Conservation (phyloP, 2,797 vertebrate genomes). For the Notamacropus eugenii region DNA sequence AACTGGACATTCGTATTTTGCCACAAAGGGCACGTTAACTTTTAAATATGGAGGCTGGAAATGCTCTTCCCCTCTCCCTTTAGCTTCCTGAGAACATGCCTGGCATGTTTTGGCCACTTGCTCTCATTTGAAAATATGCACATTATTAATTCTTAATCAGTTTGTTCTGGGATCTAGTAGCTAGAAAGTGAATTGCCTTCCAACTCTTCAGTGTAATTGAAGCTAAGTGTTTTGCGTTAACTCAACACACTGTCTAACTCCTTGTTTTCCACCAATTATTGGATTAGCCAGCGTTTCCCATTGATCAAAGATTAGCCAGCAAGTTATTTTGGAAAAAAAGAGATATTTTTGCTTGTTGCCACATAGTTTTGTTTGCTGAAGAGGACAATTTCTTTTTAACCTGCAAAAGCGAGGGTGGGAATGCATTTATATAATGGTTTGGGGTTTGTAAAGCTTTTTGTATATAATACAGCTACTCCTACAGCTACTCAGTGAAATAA, state of each 20-base stretch:
- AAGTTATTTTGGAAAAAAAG: neutral
- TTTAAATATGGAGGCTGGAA: constrained; percentile 73
- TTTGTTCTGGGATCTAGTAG: neutral
- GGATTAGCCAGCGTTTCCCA: too few species aligned
- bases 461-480: neutral
- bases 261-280: neutral
- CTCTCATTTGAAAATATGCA: constrained; percentile 51
- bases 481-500: neutral
- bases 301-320: neutral
- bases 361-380: neutral
- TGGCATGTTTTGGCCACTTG: constrained; percentile 11
- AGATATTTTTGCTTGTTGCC: neutral
- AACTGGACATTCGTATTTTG: constrained; percentile 80
- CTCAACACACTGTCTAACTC: neutral
- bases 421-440: neutral
- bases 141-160: constrained; percentile 52
- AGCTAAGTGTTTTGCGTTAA: neutral
- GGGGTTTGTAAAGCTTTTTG: neutral
- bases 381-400: neutral
- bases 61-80: neutral
- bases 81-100: constrained; percentile 15
- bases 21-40: constrained; percentile 78
- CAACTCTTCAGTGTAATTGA: neutral
- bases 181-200: constrained; percentile 13
- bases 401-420: neutral